Percentiles rank a stretch among this genome's conserved stretches.
phyloP scores from a whole-genome alignment of 2,888 invertebrate species.

The Kryphioiulus occultus region DNA sequence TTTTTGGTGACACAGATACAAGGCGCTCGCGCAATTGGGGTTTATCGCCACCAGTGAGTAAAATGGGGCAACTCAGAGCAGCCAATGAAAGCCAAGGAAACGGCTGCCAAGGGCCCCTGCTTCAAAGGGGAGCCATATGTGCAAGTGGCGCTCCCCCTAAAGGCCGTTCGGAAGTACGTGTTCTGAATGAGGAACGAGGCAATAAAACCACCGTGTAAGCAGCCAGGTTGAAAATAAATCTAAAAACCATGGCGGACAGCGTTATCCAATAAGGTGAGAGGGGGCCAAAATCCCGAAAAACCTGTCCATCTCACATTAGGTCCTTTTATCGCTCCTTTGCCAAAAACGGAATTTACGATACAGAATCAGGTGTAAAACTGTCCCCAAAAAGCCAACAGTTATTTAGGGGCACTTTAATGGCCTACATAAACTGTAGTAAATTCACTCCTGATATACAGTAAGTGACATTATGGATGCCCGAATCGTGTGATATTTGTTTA shows the following conservation, averaged over 20 bases:
- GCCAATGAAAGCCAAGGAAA: neutral
- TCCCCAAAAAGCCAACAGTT: neutral
- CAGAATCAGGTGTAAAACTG: neutral
- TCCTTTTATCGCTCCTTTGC: conserved; percentile 6
- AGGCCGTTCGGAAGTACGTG: neutral
- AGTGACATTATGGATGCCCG: too few relatives aligned
- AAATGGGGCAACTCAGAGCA: neutral
- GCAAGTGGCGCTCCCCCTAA: neutral
- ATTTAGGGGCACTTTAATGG: too few relatives aligned
- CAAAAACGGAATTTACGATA: neutral
- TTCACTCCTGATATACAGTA: too few relatives aligned
- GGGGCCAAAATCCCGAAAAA: conserved; percentile 11
- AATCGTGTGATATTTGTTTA: too few relatives aligned
- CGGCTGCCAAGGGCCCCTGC: conserved; percentile 1
- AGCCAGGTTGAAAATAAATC: neutral
- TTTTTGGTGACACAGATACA: neutral
- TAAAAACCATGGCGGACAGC: neutral
- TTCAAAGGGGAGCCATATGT: neutral
- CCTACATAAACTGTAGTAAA: too few relatives aligned
- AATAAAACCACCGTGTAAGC: neutral
- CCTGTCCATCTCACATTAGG: neutral
- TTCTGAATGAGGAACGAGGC: neutral
- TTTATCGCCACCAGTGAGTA: neutral
- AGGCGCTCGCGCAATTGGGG: neutral
- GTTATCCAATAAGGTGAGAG: neutral